Base-by-base conservation (phyloP, 2,888 invertebrate species). In the Hoplodrina ambigua region DNA sequence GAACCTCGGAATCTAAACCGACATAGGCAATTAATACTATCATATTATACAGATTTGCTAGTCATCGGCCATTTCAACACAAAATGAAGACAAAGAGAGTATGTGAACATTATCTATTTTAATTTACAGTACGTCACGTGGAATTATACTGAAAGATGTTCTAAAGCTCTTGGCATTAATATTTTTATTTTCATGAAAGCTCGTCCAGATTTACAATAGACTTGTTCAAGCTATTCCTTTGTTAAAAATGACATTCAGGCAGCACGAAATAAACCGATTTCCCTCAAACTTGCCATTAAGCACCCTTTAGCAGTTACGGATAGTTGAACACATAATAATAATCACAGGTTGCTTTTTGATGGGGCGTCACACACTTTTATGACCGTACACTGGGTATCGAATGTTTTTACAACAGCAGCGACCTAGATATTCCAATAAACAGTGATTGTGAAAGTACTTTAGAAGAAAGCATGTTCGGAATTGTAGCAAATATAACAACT, bases 381-480 rank as follows among this genome's bases (percentile, higher is more conserved):
- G 70, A 58, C 56, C 59, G 69, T 57, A 72, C 52, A 44, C 20
- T 72, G 66, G 60, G 49, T 58, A 70, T 67, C 57, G 52, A 75
- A 80, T 72, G 71, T 75, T 81, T 81, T 76, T 76, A 83, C 71
- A 69, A 74, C 71, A 65, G 30, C 78, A 65, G 30, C 78, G 84
- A 83, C 85, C 84, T 74, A 80, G 69, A 83, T 83, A 77, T 76
- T 54, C 20, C 70, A 74, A 66, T 75, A 76, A 69, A 65, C 75
- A 72, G 58, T 63, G 50, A 54, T 53, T 75, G 66, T 65, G 72
- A 77, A 69, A 75, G 62, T 52, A 54, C 67, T 70, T 52, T 57
- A 68, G 69, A 69, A 63, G 72, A 79, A 75, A 70, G 75, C 62
- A 53, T 57, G 60, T 67, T 4, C 15, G 25, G 10, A 19, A 72